Conservation (phyloP, 1,140 invertebrate genomes). For the Tetranychus cinnabarinus region DNA sequence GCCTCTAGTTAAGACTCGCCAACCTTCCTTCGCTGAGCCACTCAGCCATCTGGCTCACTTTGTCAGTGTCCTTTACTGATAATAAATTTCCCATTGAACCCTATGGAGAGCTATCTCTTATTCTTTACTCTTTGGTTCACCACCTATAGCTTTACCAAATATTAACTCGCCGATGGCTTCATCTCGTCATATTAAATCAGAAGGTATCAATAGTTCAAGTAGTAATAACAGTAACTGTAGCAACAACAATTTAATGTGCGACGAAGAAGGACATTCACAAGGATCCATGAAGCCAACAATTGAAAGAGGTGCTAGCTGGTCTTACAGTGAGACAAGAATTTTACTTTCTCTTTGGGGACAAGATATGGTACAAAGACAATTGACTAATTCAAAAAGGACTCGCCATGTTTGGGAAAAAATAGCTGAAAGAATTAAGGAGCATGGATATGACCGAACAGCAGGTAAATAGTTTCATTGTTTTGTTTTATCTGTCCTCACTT, state of each 20-base stretch:
- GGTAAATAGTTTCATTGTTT: neutral
- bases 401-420: conserved; percentile 10
- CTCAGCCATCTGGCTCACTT: too few species aligned
- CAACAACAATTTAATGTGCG: neutral
- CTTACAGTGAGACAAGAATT: conserved; percentile 7
- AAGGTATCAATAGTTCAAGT: too few species aligned
- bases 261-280: neutral
- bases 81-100: too few species aligned
- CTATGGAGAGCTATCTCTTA: too few species aligned
- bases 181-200: too few species aligned
- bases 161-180: too few species aligned
- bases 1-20: too few species aligned
- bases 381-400: conserved; percentile 9
- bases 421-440: conserved; percentile 4
- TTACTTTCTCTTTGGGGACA: conserved; percentile 9
- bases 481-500: neutral
- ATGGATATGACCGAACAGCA: conserved; percentile 8
- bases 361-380: conserved; percentile 9
- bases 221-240: neutral
- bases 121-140: too few species aligned
- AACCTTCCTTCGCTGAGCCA: too few species aligned
- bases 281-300: conserved; percentile 1
- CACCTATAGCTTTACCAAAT: too few species aligned
- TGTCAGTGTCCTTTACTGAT: too few species aligned
- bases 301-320: conserved; percentile 10